Conservation (phyloP, 1,140 invertebrate species). For the Globodera ellingtonae region DNA sequence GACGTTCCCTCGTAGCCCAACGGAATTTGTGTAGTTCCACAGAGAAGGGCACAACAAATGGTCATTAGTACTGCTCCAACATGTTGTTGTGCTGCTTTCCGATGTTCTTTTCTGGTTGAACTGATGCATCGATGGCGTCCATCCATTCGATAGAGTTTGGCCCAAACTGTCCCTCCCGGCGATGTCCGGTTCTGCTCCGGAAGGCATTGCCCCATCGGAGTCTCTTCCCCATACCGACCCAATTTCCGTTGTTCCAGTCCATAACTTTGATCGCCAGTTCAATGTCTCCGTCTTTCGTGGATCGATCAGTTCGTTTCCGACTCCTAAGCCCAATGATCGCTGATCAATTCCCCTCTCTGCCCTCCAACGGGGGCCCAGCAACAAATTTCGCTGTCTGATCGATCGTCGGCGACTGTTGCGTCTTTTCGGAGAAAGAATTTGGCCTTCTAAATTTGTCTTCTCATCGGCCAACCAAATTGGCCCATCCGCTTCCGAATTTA, state of each 20-base stretch:
- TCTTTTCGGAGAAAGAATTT: background rate
- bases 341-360: background rate
- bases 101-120: background rate
- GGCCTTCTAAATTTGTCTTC: too few species aligned
- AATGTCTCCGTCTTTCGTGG: background rate
- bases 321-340: background rate
- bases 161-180: background rate
- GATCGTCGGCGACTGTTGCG: background rate
- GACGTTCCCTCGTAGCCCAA: background rate
- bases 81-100: background rate
- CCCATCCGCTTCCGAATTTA: too few species aligned
- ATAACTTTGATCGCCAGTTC: background rate
- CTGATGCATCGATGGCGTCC: too few species aligned
- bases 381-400: background rate
- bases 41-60: background rate
- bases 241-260: background rate
- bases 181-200: background rate
- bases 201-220: background rate
- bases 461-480: too few species aligned
- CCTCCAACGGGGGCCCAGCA: background rate
- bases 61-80: background rate
- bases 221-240: background rate
- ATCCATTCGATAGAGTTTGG: background rate
- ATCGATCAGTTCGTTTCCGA: background rate
- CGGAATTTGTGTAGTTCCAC: background rate